Base-by-base conservation (phyloP, 2,797 vertebrate genomes). In the Echiichthys vipera region DNA sequence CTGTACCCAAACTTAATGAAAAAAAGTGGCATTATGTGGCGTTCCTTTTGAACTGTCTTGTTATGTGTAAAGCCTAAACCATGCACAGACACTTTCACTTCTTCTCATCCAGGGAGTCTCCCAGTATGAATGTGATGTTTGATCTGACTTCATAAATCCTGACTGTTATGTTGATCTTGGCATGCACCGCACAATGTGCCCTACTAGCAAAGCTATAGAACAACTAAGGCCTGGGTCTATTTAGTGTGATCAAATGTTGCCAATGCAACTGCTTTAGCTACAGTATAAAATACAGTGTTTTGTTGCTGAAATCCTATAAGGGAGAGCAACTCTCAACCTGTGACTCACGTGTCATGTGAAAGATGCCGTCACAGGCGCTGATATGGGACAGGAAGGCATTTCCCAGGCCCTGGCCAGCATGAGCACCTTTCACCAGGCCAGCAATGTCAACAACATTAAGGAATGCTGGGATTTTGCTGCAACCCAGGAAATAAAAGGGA, bases 381-480 rank as follows among this genome's bases (percentile, higher is more conserved):
- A 99, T 98, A 83, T 99, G 94, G 53, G 98, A 99, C 90, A 99
- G 94, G 93, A 99, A 99, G 91, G 97, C 96, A 67, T 99, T 99
- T 85, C 97, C 97, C 84, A 98, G 92, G 74, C 97, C 97, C 92
- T 98, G 96, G 30, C 97, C 97, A 62, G 95, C 95, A 45, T 98
- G 96, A 64, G 97, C 98, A 73, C 97, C 97, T 94, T 98, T 98
- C 85, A 99, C 96, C 73, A 99, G 95, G 6, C 97, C 97, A 73
- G 97, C 97, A 65, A 99, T 98, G 94, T 99, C 97, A 80, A 99
- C 97, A 80, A 98, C 95, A 80, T 96, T 97, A 76, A 99, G 93
- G 94, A 98, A 98, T 2, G 97, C 96, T 72, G 97, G 96, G 79
- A 98, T 93, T 95, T 98, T 98, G 94, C 98, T 99, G 93, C 83